Evolutionary conservation across 2,113 vertebrate species (phyloP), one percentile per base, ranked within the genome.

Genomic region (Oryctolagus cuniculus): DNA sequence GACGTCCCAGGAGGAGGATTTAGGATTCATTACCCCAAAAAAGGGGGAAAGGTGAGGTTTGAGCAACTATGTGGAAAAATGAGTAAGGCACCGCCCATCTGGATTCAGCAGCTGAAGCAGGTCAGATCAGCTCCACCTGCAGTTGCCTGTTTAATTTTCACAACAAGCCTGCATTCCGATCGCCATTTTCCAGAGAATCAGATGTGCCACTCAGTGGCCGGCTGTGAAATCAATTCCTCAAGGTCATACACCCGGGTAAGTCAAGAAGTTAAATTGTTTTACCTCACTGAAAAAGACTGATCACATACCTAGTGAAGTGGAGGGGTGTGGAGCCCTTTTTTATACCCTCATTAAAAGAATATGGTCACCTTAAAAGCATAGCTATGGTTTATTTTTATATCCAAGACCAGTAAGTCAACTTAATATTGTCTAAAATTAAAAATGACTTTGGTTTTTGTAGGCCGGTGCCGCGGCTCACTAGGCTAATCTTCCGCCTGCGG

Each of bases 371-470:
- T 88, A 81, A 90, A 81, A 70, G 31, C n/a, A 79, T 36, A 92
- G n/a, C 22, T 63, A 24, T 11, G 55, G 70, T 66, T 91, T 88
- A 17, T 44, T 90, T 96, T 90, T 80, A 80, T 6, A 74, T 80
- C 80, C 85, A 75, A 88, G 44, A 17, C 15, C 73, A 70, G 38
- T 21, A 64, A 91, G 90, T 64, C 51, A 73, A 79, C 36, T 21
- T 44, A 38, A 84, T 15, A 69, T 13, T 21, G 8, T 55, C 36
- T 72, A 75, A 81, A 93, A 51, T 15, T 58, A 7, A n/a, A 88
- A 81, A 85, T 58, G 70, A 17, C 27, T 44, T 78, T 53, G 10
- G 38, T 66, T 94, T 89, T n/a, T 34, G 66, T 58, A 25, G n/a
- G n/a, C n/a, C n/a, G n/a, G n/a, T n/a, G n/a, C n/a, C n/a, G n/a